Percentiles rank a stretch among this genome's conserved stretches.
Conservation (phyloP, 1,140 invertebrate genomes). For the Calliphora vicina region DNA sequence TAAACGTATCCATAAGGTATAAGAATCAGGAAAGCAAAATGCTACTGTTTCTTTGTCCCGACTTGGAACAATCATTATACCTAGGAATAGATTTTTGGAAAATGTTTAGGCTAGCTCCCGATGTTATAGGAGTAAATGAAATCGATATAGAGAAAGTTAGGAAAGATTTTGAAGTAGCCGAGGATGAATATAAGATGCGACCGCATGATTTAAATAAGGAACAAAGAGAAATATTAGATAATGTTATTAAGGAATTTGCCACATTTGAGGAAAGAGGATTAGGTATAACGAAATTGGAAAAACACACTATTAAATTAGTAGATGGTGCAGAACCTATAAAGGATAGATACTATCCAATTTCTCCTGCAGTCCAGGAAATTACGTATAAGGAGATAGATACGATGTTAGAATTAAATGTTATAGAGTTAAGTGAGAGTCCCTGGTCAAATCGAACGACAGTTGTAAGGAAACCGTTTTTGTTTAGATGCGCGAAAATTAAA, state of each 20-base stretch:
- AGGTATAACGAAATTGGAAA: neutral
- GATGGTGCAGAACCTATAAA: neutral
- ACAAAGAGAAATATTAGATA: neutral
- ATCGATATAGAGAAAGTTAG: neutral
- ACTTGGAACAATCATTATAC: neutral
- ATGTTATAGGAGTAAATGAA: neutral
- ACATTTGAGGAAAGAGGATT: neutral
- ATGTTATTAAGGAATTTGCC: neutral
- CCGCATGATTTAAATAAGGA: neutral
- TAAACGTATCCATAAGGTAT: neutral
- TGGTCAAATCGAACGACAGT: neutral
- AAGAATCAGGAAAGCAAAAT: neutral
- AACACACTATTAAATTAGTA: neutral
- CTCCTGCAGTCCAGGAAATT: neutral
- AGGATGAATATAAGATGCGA: neutral
- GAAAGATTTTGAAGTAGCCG: neutral
- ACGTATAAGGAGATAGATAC: neutral
- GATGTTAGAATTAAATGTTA: neutral
- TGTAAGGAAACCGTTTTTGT: neutral
- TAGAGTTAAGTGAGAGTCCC: neutral
- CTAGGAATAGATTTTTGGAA: neutral
- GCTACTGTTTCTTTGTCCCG: neutral
- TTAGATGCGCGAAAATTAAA: slow-evolving; percentile 36
- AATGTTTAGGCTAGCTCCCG: neutral
- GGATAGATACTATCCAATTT: neutral